Base-by-base conservation (phyloP, 2,113 vertebrate species). In the Aramus guarauna region DNA sequence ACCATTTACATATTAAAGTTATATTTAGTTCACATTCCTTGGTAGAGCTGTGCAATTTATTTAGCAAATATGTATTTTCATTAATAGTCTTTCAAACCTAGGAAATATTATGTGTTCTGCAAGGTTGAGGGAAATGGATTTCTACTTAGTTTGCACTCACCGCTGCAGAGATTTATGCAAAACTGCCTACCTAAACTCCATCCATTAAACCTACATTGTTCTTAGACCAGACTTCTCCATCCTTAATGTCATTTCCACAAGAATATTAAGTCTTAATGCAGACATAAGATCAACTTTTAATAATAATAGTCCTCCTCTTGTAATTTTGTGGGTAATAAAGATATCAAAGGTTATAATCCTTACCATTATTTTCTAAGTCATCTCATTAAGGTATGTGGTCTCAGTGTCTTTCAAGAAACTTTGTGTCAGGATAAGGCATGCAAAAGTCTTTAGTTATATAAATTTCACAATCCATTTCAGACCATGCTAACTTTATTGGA, bases 261-360 rank as follows among this genome's bases (percentile, higher is more conserved):
- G 95, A 94, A 93, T 81, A 94, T 92, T 93, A 96, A 90, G 76
- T 84, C 76, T 94, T 89, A 84, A 90, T 78, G 67, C 18, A 92
- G 88, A 80, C 87, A 85, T 17, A 85, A 92, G 86, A 94, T 81
- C 84, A 97, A 90, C 96, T 91, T 84, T 69, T 90, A 94, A 82
- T 92, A 94, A 88, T 85, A 95, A 95, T 55, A 78, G 53, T 36
- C 48, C 12, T 78, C 60, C 48, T 88, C 85, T 50, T 71, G 45
- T 84, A 96, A 96, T 95, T 96, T 90, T 86, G 92, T 87, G 59
- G 55, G 77, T 95, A 97, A 94, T 66, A 71, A 96, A 95, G 77
- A 77, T 92, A 69, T 48, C 81, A 95, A 94, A 93, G 93, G 50
- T 87, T 91, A 71, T 92, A 96, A 96, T 94, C 90, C 85, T 79